A percentile compares a stretch with the other conserved stretches of the same genome.
phyloP scores from a whole-genome alignment of 2,113 vertebrate species.

The Pangasianodon hypophthalmus region DNA sequence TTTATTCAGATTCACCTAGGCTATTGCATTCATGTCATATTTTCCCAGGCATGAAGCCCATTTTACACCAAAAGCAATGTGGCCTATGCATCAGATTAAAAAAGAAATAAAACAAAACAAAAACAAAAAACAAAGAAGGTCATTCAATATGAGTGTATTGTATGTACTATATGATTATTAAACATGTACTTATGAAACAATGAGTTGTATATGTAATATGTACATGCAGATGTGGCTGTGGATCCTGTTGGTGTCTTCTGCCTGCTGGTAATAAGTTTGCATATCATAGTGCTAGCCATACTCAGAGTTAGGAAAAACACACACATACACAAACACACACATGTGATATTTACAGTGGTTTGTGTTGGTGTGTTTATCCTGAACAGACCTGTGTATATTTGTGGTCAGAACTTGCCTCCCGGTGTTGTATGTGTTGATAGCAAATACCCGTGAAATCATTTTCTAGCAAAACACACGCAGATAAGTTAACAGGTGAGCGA shows the following conservation, averaged over 20 bases:
- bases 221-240: neutral
- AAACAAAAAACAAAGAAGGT: neutral
- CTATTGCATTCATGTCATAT: too few species aligned
- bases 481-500: slow-evolving; percentile 78
- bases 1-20: neutral
- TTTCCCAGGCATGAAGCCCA: neutral
- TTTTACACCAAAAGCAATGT: neutral
- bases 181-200: neutral
- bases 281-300: neutral
- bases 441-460: neutral
- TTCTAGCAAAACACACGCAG: neutral
- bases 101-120: neutral
- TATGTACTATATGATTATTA: neutral
- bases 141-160: neutral
- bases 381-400: neutral
- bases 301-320: neutral
- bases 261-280: neutral
- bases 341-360: neutral
- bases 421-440: neutral
- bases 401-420: neutral
- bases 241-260: neutral
- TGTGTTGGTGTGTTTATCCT: neutral
- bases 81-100: neutral
- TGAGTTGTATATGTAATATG: neutral
- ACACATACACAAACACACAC: neutral